These are phyloP conservation scores for Ophthalmolycus amberensis DNA, from an alignment of 2,113 vertebrate genomes.

Conservation along the genomic window DNA sequence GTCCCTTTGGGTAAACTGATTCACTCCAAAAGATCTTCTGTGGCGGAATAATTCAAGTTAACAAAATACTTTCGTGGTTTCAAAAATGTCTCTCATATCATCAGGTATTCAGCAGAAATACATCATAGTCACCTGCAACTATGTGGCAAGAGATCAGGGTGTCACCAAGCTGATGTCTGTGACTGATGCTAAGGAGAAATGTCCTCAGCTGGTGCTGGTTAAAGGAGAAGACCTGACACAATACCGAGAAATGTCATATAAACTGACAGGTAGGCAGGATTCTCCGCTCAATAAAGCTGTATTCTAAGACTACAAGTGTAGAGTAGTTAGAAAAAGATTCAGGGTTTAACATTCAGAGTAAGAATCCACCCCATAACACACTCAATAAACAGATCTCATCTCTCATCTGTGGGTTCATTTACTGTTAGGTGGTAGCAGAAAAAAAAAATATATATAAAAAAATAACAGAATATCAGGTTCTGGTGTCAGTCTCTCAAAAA, in stretches of 20 bases:
- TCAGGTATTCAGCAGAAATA: slow-evolving; percentile 91
- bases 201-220: slow-evolving; percentile 88
- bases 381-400: not conserved
- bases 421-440: not conserved
- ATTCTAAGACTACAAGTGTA: not conserved
- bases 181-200: slow-evolving; percentile 87
- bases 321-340: not conserved
- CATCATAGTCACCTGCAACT: slow-evolving; percentile 92
- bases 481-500: not conserved
- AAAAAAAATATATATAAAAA: not conserved
- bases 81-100: slow-evolving; percentile 15
- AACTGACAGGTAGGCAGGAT: slow-evolving; percentile 87
- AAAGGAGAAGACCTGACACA: slow-evolving; percentile 93
- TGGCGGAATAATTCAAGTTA: not conserved
- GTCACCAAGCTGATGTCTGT: slow-evolving; percentile 89
- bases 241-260: slow-evolving; percentile 92
- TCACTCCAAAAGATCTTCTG: not conserved
- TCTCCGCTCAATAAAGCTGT: not conserved
- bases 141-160: slow-evolving; percentile 88
- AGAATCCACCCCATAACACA: not conserved
- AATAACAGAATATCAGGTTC: not conserved
- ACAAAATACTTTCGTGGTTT: not conserved
- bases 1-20: slow-evolving; percentile 88
- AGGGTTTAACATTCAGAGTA: not conserved
- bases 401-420: not conserved